These are phyloP conservation scores for Campylorhamphus procurvoides DNA, from an alignment of 2,113 vertebrate species.

Conservation along the genomic window DNA sequence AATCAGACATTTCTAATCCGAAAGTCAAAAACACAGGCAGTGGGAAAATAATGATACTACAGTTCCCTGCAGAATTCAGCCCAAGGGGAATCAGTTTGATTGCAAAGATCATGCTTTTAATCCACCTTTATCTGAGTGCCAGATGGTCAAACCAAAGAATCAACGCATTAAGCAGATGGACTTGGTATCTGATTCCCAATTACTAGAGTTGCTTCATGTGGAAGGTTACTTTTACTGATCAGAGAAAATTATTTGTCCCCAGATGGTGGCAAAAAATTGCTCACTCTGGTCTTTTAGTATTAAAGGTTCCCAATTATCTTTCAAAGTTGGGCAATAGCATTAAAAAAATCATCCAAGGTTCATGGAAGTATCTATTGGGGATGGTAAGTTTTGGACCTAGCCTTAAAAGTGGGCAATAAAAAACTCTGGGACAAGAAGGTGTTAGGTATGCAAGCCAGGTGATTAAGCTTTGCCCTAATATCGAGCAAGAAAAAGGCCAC, in stretches of 20 bases:
- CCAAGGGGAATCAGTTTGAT: background rate
- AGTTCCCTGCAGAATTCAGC: background rate
- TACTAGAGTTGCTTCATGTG: background rate
- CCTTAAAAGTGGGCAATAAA: background rate
- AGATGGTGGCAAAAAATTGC: constrained; percentile 37
- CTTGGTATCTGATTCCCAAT: constrained; percentile 46
- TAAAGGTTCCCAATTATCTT: background rate
- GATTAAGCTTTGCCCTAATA: background rate
- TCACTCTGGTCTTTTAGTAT: background rate
- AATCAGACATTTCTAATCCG: background rate
- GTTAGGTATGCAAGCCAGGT: background rate
- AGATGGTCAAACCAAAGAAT: constrained; percentile 57
- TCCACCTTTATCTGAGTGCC: constrained; percentile 46
- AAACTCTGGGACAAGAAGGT: background rate
- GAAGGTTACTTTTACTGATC: background rate
- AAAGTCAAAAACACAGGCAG: background rate
- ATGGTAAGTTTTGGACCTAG: background rate
- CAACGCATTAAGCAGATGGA: constrained; percentile 55
- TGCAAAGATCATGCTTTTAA: constrained; percentile 31
- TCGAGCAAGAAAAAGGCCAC: background rate
- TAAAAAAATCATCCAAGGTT: background rate
- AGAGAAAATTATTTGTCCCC: constrained; percentile 33
- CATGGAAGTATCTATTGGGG: fast-evolving
- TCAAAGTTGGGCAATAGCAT: background rate
- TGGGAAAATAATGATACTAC: background rate